Conservation (phyloP, 1,140 invertebrate species). For the Apis dorsata region DNA sequence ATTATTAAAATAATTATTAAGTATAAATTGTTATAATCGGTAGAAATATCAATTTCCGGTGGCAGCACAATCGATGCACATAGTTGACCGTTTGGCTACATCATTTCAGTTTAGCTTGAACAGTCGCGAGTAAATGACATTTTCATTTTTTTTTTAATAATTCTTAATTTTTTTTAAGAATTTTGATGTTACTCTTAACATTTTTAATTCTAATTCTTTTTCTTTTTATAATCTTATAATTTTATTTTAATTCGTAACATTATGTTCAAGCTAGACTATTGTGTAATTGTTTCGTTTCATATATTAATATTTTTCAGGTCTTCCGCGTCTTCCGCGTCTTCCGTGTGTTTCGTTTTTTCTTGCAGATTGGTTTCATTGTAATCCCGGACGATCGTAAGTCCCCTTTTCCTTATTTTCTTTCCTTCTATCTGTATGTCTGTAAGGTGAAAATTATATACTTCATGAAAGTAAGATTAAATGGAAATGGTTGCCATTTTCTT, state of each 20-base stretch:
- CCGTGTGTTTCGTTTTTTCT: background rate
- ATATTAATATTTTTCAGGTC: background rate
- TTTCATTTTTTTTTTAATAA: too few relatives aligned
- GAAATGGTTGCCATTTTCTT: background rate
- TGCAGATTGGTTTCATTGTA: background rate
- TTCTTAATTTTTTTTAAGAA: too few relatives aligned
- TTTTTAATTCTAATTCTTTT: background rate
- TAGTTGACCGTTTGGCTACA: background rate
- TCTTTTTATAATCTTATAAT: too few relatives aligned
- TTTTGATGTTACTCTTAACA: background rate
- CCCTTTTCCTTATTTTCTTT: constrained; percentile 6
- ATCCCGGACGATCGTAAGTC: constrained; percentile 18
- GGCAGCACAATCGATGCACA: background rate
- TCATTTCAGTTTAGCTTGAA: constrained; percentile 31
- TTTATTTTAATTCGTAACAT: background rate
- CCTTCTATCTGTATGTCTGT: background rate
- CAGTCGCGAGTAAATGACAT: background rate
- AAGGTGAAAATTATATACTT: constrained; percentile 22
- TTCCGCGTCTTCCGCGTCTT: background rate
- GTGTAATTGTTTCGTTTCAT: background rate
- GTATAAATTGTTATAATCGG: too few relatives aligned
- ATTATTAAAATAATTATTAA: too few relatives aligned
- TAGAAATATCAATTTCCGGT: background rate
- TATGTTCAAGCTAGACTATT: constrained; percentile 3
- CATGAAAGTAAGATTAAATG: background rate